Base-by-base conservation (phyloP, 1,140 invertebrate genomes). In the Drosophila prosaltans region DNA sequence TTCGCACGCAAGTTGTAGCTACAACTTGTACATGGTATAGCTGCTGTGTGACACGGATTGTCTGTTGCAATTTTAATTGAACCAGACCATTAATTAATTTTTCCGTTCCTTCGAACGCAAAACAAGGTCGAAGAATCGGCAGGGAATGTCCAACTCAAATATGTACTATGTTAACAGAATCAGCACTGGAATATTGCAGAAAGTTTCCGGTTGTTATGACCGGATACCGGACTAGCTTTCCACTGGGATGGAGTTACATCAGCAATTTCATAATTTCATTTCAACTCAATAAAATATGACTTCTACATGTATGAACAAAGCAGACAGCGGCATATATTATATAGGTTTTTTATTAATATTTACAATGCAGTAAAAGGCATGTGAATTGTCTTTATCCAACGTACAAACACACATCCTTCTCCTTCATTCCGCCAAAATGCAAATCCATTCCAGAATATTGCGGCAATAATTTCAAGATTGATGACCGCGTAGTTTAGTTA, bases 381-480 rank as follows among this genome's bases (percentile, higher is more conserved):
- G 28, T 30, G 28, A 30, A 30, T 30, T 4, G 4, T 30, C 28
- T 30, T 30, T 4, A 30, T 30, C 6, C 32, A 36, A 36, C 32
- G 6, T 30, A 21, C n/a, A 10, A 54, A 2, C 28, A 11, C 16
- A 16, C 16, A 5, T 57, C 41, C 28, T 30, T 63, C 39, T 21
- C 63, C 54, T 32, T 39, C 24, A 39, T 10, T 65, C 36, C 60
- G 32, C 24, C 57, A 59, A 59, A 63, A 78, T 78, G 75, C 75
- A 78, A 78, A 78, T 78, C 74, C 62, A 72, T 64, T 39, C 60
- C 63, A 65, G 80, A 59, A 36, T 85, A 69, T 76, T 69, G 80
- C 76, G 84, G 83, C 84, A 86, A 89, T 83, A 86, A 86, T 86
- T 86, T 89, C 68, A 78, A 89, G 83, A 86, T 86, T 86, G 83